Conservation (phyloP, 2,113 vertebrate genomes). For the Thunnus thynnus region DNA sequence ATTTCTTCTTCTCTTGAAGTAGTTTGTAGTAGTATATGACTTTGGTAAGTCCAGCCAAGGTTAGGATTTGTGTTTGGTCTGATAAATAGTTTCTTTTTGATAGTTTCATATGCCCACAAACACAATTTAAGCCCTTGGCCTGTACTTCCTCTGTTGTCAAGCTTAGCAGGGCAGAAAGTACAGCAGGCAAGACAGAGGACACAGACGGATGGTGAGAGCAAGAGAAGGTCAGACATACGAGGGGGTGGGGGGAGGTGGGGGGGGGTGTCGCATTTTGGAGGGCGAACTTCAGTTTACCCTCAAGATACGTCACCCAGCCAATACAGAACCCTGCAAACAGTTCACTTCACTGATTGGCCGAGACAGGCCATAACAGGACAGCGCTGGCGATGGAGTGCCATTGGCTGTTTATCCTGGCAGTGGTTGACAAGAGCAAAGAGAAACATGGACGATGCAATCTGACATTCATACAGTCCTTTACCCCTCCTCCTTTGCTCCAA, state of each 20-base stretch:
- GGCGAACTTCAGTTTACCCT: constrained; percentile 57
- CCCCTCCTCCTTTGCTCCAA: not conserved
- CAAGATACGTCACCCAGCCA: constrained; percentile 51
- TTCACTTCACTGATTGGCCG: constrained; percentile 49
- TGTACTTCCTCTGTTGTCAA: constrained; percentile 48
- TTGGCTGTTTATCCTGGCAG: constrained; percentile 60
- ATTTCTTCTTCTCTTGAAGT: too few relatives aligned
- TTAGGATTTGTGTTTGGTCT: not conserved
- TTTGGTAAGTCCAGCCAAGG: not conserved
- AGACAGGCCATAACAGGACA: constrained; percentile 46
- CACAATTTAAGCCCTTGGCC: constrained; percentile 27
- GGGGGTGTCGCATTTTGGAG: constrained; percentile 43
- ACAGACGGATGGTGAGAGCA: constrained; percentile 42
- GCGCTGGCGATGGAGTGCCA: constrained; percentile 18
- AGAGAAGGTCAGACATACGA: constrained; percentile 61
- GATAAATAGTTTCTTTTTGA: not conserved
- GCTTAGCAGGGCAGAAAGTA: constrained; percentile 44
- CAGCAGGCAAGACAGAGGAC: constrained; percentile 29
- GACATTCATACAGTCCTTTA: constrained; percentile 31
- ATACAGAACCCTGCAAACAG: constrained; percentile 29
- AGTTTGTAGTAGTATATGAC: too few relatives aligned
- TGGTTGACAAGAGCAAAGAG: constrained; percentile 42
- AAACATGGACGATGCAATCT: constrained; percentile 39
- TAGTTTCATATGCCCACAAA: not conserved
- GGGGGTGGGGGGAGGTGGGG: constrained; percentile 19